Evolutionary conservation across 1,140 invertebrate genomes (phyloP), one percentile per base, ranked within the genome.

Genomic region (Lucilia cuprina): DNA sequence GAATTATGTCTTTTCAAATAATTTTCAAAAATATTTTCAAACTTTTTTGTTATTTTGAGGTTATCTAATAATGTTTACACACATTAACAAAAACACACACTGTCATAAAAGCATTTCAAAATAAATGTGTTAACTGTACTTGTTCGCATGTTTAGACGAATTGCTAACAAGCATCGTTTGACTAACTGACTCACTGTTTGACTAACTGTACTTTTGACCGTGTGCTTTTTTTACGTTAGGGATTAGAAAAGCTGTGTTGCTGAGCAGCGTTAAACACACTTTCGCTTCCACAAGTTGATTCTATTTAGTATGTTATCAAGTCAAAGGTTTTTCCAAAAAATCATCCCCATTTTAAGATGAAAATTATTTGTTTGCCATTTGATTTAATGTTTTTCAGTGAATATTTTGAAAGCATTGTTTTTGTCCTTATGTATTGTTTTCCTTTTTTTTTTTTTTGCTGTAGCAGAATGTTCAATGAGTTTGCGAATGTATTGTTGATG

Each of bases 1-100:
- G 77, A 80, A 80, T 80, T 80, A 80, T 49, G 77, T 50, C 47
- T 50, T 70, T 70, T 19, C 65, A 70, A 70, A 70, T 21, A 70
- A 70, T 49, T 49, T 80, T 80, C 77, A 25, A 49, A 80, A 80
- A 80, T 80, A 49, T 49, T 50, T 78, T 78, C 25, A 30, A 30
- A 30, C 25, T 75, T n/a, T n/a, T 41, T 78, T 17, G n/a, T 78
- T 35, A 17, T 35, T 78, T 80, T 80, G 77, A 80, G 77, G 41
- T 80, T 80, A 49, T 49, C 2, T 80, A 80, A 80, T 80, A 19
- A 41, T 80, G 77, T 78, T 70, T 70, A n/a, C 21, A n/a, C n/a
- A 21, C 35, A 41, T 41, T 41, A 21, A 21, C n/a, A 21, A 19
- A 5, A 0, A 21, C 19, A 70, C 19, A 55, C 17, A 14, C 50